Evolutionary conservation across 2,888 invertebrate genomes (phyloP).

Genomic region (Allophyes oxyacanthae): DNA sequence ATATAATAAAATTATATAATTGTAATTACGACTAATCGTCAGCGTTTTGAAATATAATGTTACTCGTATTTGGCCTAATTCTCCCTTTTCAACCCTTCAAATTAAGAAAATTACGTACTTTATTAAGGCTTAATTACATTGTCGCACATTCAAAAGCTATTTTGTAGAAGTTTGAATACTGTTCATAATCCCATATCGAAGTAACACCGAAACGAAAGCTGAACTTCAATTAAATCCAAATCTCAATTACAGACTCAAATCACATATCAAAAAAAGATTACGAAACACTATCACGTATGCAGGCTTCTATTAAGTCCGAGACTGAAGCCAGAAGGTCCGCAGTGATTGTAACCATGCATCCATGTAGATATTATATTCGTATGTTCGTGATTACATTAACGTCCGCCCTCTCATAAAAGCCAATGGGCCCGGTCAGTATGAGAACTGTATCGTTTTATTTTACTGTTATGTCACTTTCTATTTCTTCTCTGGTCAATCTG

Average conservation of each 20-base stretch:
- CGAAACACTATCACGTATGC: slow-evolving; percentile 44
- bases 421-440: slow-evolving; percentile 76
- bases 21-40: too few species aligned
- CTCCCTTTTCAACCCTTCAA: too few species aligned
- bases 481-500: slow-evolving; percentile 63
- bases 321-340: slow-evolving; percentile 25
- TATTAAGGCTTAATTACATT: too few species aligned
- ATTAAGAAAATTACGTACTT: too few species aligned
- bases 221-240: too few species aligned
- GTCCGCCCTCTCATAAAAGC: slow-evolving; percentile 77
- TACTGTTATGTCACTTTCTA: slow-evolving; percentile 76
- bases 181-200: too few species aligned
- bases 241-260: slow-evolving; percentile 28
- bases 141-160: too few species aligned
- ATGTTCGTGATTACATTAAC: slow-evolving; percentile 71
- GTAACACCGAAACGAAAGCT: too few species aligned
- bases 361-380: slow-evolving; percentile 5
- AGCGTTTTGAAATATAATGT: too few species aligned
- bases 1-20: too few species aligned
- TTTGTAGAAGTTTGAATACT: too few species aligned
- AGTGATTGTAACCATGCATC: slow-evolving; percentile 43
- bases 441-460: slow-evolving; percentile 79
- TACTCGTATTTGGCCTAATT: too few species aligned
- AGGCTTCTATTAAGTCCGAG: slow-evolving; percentile 37
- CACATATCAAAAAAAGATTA: slow-evolving; percentile 31